These are phyloP conservation scores for Oreochromis niloticus DNA, from an alignment of 2,113 vertebrate genomes.

Conservation along the genomic window DNA sequence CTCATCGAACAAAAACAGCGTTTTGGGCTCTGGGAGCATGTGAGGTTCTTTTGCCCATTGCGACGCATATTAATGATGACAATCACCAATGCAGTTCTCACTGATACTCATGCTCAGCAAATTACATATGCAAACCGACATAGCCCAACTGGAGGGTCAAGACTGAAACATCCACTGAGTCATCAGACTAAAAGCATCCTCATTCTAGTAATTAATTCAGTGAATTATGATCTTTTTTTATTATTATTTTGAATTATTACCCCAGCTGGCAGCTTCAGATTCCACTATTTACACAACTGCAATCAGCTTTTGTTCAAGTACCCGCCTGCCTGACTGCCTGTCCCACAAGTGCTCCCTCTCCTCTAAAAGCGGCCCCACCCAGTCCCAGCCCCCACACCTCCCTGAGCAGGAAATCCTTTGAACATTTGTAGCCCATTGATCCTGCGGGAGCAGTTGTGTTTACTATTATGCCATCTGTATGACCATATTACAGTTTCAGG, in stretches of 20 bases:
- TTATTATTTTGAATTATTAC: not conserved
- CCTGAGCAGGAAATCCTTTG: constrained; percentile 12
- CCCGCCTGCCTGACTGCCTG: not conserved
- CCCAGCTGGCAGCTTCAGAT: not conserved
- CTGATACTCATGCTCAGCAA: not conserved
- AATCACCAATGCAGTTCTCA: not conserved
- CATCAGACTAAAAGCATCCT: constrained; percentile 7
- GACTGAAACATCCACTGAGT: not conserved
- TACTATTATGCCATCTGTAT: constrained; percentile 48
- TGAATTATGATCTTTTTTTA: not conserved
- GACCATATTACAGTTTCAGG: constrained; percentile 40
- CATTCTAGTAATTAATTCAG: not conserved
- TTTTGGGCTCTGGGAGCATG: not conserved
- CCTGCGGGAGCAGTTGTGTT: constrained; percentile 49
- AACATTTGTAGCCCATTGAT: constrained; percentile 37
- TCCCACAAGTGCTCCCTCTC: not conserved
- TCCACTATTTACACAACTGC: constrained; percentile 9
- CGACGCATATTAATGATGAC: not conserved
- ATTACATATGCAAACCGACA: not conserved
- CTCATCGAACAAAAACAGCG: not conserved
- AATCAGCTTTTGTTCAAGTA: constrained; percentile 23
- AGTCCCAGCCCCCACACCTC: not conserved
- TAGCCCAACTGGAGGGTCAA: not conserved
- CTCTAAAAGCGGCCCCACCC: constrained; percentile 23
- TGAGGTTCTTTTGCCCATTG: not conserved